Evolutionary conservation across 1,140 invertebrate species (phyloP), one percentile per base, ranked within the genome.

Genomic region (Neodiprion lecontei): DNA sequence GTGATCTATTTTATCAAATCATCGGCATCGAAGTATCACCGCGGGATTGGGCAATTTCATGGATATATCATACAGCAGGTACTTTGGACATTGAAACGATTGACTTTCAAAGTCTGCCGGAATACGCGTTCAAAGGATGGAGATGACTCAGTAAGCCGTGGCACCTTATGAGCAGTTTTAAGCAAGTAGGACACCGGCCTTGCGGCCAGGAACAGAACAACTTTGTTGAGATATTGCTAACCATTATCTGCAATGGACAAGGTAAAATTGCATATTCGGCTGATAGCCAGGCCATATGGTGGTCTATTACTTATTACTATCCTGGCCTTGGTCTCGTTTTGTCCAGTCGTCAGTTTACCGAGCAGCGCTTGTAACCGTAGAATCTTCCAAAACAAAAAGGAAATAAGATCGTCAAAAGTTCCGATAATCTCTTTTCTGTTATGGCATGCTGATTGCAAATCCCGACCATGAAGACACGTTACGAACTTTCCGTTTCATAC

Each of bases 151-250:
- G 11, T 17, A 17, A 61, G 53, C 53, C 53, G 11, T 17, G 53
- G 53, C 53, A 8, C 53, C 53, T 61, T 61, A 61, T 9, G 53
- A 61, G 8, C 53, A 61, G 11, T 61, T 61, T 61, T 61, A 61
- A 61, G n/a, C 53, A 61, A 61, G 53, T 61, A 17, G 53, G 53
- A 61, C 53, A 61, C 53, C 53, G 53, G 53, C 53, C 53, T 61
- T 61, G 53, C 53, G 11, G 28, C 28, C n/a, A 17, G 53, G n/a
- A 61, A 61, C 53, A 61, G 28, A 40, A 40, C 53, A 61, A 61
- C 53, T 61, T 61, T 61, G 53, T 61, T 61, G 53, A 61, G 53
- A 61, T 61, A 61, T 61, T 61, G 53, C 53, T 61, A 61, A 61
- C 53, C 14, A 61, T 61, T 61, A 61, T 61, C 53, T 61, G n/a